Evolutionary conservation across 1,140 invertebrate species (phyloP), one percentile per base, ranked within the genome.

Genomic region (Ooceraea biroi): DNA sequence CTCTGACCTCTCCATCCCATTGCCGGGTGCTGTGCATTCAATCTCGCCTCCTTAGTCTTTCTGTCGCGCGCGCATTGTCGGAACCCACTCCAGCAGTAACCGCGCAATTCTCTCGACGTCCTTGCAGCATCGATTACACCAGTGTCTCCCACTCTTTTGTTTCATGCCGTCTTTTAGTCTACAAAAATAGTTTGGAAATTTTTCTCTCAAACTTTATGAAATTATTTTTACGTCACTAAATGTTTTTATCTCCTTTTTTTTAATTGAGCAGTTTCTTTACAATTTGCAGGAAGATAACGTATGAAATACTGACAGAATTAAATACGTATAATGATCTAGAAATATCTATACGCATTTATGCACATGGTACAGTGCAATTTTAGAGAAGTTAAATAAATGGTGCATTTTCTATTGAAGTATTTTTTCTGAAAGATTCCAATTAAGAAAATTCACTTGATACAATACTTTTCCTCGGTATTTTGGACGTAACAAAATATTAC

Each of bases 41-140:
- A 7, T 55, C 44, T 22, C 19, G 41, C 27, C n/a, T 41, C 14
- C 55, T 83, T 76, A 58, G 52, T 87, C 65, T 52, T 86, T 87
- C 84, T 68, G 66, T 71, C 52, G 57, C 17, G 19, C 57, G 55
- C 69, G 83, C 27, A 68, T 63, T 66, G 27, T 68, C 57, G 74
- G 86, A 87, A 73, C 5, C 66, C 50, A n/a, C 48, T 7, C 27
- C 11, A 48, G 61, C 52, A 72, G 44, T 14, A 46, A 69, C 19
- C 48, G 41, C 27, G 44, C 80, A 69, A 48, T 80, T 80, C 22
- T 69, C 12, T 69, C 12, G 30, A 57, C 22, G 22, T 41, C 14
- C 27, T 74, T 19, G 69, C 46, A 73, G n/a, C 19, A 46, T 73
- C n/a, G 68, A 72, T 72, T 73, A 52, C 57, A 78, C 25, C 61